Percentiles rank a stretch among this genome's conserved stretches.
Evolutionary conservation across 1,140 invertebrate genomes (phyloP).

Genomic region (Alviniconcha marisindica): DNA sequence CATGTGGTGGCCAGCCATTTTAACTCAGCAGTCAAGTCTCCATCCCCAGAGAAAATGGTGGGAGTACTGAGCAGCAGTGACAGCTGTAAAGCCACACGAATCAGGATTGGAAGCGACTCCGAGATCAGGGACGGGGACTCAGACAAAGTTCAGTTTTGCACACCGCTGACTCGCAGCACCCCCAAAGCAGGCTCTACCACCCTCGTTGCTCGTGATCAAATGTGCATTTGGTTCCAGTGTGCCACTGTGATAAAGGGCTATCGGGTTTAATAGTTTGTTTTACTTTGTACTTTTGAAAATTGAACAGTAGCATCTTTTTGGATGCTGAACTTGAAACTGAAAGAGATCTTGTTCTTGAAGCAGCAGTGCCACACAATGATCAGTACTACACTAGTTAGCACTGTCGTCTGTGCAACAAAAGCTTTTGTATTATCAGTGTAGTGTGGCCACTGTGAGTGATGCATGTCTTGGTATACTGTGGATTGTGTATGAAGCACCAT

Average conservation of each 20-base stretch:
- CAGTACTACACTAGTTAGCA: too few relatives aligned
- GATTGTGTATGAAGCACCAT: too few relatives aligned
- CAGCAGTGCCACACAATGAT: too few relatives aligned
- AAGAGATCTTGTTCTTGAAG: too few relatives aligned
- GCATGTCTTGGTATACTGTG: too few relatives aligned
- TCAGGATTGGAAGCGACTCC: neutral
- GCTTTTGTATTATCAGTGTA: too few relatives aligned
- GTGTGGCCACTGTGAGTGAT: too few relatives aligned
- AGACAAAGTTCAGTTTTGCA: neutral
- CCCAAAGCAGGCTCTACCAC: neutral
- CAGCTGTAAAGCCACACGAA: neutral
- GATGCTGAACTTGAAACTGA: too few relatives aligned
- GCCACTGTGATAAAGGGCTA: constrained; percentile 23
- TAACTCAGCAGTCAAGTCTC: neutral
- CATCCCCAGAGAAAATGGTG: neutral
- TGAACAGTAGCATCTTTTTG: too few relatives aligned
- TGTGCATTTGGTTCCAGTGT: constrained; percentile 29
- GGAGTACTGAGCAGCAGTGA: neutral
- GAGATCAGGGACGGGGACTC: neutral
- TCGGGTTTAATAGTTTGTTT: neutral
- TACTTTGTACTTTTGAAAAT: neutral
- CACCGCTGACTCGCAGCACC: neutral
- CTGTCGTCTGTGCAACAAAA: too few relatives aligned
- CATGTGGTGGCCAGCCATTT: neutral
- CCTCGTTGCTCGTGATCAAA: neutral